Conservation (phyloP, 1,140 invertebrate species). For the Zaprionus davidi region DNA sequence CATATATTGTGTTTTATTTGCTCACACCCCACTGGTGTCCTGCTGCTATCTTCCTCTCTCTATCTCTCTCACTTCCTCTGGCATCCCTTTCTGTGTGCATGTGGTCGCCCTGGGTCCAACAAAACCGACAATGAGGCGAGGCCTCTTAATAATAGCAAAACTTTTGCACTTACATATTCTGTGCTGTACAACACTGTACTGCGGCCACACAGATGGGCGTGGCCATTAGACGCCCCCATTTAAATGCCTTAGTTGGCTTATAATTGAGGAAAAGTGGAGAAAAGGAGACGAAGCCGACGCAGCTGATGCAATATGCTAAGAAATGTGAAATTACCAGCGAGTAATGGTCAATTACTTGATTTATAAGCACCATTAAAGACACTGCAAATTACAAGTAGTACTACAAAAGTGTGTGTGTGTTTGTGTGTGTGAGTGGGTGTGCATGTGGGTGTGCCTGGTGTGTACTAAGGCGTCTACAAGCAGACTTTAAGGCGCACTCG, state of each 20-base stretch:
- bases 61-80: background rate
- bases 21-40: conserved; percentile 18
- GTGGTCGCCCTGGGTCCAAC: conserved; percentile 68
- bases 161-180: conserved; percentile 71
- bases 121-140: conserved; percentile 77
- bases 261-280: conserved; percentile 32
- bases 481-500: conserved; percentile 44
- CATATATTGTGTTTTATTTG: conserved; percentile 73
- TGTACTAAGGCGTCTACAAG: conserved; percentile 40
- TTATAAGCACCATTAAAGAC: conserved; percentile 38
- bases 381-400: conserved; percentile 14
- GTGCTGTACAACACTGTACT: conserved; percentile 47
- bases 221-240: conserved; percentile 33
- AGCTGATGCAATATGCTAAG: conserved; percentile 39
- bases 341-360: conserved; percentile 34
- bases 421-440: background rate
- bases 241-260: conserved; percentile 59
- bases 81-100: conserved; percentile 21
- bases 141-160: conserved; percentile 79
- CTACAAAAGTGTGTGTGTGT: background rate
- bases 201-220: conserved; percentile 20
- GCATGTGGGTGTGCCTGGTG: conserved; percentile 5
- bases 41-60: background rate
- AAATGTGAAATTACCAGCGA: conserved; percentile 24
- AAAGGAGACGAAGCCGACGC: background rate